A percentile compares a stretch with the other conserved stretches of the same genome.
phyloP scores from a whole-genome alignment of 2,888 invertebrate species.

The Andrena chrysosceles region DNA sequence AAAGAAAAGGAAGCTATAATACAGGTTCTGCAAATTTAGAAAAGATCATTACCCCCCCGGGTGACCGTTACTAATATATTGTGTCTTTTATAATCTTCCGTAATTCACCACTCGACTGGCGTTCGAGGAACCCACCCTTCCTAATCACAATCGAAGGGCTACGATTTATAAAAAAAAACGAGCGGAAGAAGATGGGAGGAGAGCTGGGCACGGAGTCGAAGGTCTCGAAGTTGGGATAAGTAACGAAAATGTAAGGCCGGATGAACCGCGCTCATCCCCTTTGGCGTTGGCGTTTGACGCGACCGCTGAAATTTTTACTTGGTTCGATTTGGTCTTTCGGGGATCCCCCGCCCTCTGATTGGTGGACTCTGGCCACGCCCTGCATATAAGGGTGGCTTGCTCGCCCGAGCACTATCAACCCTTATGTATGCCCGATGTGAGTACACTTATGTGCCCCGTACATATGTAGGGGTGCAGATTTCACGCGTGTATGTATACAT shows the following conservation, averaged over 20 bases:
- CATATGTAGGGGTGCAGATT: slow-evolving; percentile 63
- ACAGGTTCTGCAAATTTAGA: too few relatives aligned
- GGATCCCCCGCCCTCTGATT: slow-evolving; percentile 78
- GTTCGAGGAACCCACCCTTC: neutral
- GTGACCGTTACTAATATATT: too few relatives aligned
- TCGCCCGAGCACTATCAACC: slow-evolving; percentile 80
- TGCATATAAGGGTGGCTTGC: slow-evolving; percentile 80
- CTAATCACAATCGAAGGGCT: slow-evolving; percentile 16
- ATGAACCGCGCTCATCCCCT: slow-evolving; percentile 81
- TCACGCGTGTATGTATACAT: slow-evolving; percentile 55
- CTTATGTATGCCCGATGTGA: slow-evolving; percentile 78
- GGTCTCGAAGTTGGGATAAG: slow-evolving; percentile 59
- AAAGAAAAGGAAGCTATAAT: too few relatives aligned
- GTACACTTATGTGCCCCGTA: slow-evolving; percentile 74
- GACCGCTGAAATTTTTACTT: slow-evolving; percentile 82
- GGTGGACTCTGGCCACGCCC: slow-evolving; percentile 83
- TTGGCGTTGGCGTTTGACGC: slow-evolving; percentile 79
- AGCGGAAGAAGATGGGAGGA: neutral
- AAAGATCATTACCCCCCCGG: too few relatives aligned
- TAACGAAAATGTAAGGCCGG: slow-evolving; percentile 79
- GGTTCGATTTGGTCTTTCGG: slow-evolving; percentile 81
- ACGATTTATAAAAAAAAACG: neutral
- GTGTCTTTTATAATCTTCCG: too few relatives aligned
- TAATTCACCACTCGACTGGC: neutral
- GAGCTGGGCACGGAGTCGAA: neutral